Conservation (phyloP, 2,113 vertebrate genomes). For the Saccopteryx bilineata region DNA sequence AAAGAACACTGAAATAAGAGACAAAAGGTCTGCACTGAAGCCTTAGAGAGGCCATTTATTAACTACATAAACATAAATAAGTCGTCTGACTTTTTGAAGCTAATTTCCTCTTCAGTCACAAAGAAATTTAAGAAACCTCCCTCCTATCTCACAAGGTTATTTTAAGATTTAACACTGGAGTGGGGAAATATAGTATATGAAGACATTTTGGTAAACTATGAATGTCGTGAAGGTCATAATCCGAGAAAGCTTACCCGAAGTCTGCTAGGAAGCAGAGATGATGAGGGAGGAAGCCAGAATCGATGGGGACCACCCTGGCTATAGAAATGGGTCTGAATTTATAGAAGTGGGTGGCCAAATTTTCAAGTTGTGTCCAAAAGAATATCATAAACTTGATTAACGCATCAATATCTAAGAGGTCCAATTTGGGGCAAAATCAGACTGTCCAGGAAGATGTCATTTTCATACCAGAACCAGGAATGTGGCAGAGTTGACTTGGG, state of each 20-base stretch:
- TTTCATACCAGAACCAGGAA: background rate
- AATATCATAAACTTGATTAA: background rate
- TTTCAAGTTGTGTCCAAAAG: background rate
- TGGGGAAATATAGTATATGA: background rate
- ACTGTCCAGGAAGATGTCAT: background rate
- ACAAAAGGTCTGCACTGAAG: background rate
- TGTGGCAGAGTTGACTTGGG: background rate
- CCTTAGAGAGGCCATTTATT: slow-evolving; percentile 27
- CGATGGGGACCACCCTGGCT: background rate
- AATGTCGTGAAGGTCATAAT: background rate
- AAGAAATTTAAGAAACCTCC: background rate
- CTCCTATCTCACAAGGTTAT: background rate
- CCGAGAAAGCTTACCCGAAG: background rate
- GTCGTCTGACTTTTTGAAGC: slow-evolving; percentile 15
- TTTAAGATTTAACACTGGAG: slow-evolving; percentile 57
- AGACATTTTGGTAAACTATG: slow-evolving; percentile 34
- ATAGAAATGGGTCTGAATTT: background rate
- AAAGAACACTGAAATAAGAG: slow-evolving; percentile 36
- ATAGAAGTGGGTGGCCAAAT: background rate
- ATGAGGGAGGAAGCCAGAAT: background rate
- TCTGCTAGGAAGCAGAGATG: background rate
- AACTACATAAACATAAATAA: background rate
- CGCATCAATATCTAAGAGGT: background rate
- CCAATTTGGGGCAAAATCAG: background rate
- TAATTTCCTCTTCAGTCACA: slow-evolving; percentile 27